Conservation (phyloP, 2,888 invertebrate genomes). For the Pammene fasciana region DNA sequence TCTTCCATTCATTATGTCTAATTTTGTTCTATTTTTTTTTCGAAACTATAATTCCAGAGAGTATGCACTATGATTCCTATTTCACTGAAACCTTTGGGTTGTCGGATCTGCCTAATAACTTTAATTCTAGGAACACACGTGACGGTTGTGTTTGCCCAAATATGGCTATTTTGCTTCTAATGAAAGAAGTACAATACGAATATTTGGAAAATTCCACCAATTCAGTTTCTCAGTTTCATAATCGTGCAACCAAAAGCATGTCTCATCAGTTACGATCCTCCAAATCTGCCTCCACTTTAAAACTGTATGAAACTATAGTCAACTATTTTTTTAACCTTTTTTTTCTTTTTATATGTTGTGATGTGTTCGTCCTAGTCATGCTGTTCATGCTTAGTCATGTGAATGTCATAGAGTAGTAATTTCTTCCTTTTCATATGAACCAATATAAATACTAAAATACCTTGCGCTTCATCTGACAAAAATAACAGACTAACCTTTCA, state of each 20-base stretch:
- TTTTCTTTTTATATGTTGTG: conserved; percentile 23
- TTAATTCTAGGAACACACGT: not conserved
- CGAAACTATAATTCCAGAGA: not conserved
- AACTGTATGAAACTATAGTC: not conserved
- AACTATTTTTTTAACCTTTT: not conserved
- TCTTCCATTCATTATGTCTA: not conserved
- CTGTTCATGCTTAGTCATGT: conserved; percentile 11
- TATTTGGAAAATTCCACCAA: not conserved
- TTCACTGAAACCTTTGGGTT: not conserved
- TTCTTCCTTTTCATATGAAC: not conserved
- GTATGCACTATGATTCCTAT: not conserved
- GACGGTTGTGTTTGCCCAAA: not conserved
- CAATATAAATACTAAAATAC: not conserved
- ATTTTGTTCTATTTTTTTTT: not conserved
- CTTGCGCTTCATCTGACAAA: not conserved
- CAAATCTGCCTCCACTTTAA: not conserved
- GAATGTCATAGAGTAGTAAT: conserved; percentile 3
- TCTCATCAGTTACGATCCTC: not conserved
- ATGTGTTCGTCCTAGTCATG: not conserved
- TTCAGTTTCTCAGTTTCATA: not conserved
- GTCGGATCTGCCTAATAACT: not conserved
- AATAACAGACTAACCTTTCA: conserved; percentile 5
- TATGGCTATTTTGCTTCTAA: not conserved
- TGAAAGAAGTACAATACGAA: not conserved
- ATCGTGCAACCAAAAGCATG: conserved; percentile 24